Conservation (phyloP, 2,888 invertebrate genomes). For the Eilema sororculum region DNA sequence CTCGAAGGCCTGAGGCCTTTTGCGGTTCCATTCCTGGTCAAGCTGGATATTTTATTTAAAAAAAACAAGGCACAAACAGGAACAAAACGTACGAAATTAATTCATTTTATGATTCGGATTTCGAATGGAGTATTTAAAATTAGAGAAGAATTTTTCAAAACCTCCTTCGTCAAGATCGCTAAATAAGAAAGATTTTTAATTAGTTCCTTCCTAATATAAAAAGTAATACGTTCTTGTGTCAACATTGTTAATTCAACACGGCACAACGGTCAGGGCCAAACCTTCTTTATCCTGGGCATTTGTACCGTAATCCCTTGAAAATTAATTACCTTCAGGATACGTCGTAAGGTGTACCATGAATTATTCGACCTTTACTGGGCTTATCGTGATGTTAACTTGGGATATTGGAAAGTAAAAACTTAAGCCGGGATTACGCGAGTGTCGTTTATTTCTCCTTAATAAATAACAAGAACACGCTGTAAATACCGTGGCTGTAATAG, state of each 20-base stretch:
- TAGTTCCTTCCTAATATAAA: constrained; percentile 37
- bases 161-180: constrained; percentile 9
- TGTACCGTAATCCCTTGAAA: constrained; percentile 82
- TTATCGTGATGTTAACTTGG: constrained; percentile 63
- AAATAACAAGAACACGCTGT: not conserved
- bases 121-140: not conserved
- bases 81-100: not conserved
- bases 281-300: constrained; percentile 76
- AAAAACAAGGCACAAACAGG: not conserved
- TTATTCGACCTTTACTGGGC: constrained; percentile 65
- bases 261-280: constrained; percentile 63
- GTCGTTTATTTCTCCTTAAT: constrained; percentile 1
- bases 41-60: not conserved
- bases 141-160: not conserved
- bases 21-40: not conserved
- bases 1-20: too few relatives aligned
- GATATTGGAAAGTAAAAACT: constrained; percentile 38
- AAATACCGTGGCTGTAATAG: not conserved
- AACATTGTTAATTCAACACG: constrained; percentile 70
- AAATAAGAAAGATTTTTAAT: constrained; percentile 19
- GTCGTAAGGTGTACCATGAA: constrained; percentile 59
- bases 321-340: constrained; percentile 77
- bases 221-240: constrained; percentile 58
- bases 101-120: not conserved
- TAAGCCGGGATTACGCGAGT: constrained; percentile 4